These are phyloP conservation scores for Zaprionus lachaisei DNA, from an alignment of 1,140 invertebrate genomes.

Conservation along the genomic window DNA sequence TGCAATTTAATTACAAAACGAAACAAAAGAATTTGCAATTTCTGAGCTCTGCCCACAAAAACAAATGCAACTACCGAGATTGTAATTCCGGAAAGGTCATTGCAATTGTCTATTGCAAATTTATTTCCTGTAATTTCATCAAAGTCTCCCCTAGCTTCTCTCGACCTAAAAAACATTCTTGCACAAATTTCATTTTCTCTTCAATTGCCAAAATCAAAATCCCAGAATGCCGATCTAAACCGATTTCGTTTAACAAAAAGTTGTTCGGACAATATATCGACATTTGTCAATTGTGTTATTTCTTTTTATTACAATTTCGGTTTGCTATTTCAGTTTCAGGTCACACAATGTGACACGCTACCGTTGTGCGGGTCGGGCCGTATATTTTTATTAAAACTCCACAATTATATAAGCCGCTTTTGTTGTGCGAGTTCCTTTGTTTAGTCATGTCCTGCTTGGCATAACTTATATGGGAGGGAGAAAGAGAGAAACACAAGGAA, in stretches of 20 bases:
- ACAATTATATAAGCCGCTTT: conserved; percentile 45
- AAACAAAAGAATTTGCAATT: conserved; percentile 3
- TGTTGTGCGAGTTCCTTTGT: conserved; percentile 31
- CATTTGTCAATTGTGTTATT: conserved; percentile 45
- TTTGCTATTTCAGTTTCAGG: conserved; percentile 14
- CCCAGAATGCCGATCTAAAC: conserved; percentile 5
- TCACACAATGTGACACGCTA: conserved; percentile 53
- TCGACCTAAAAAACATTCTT: neutral
- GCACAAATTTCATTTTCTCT: neutral
- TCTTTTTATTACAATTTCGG: conserved; percentile 34
- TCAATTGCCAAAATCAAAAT: neutral
- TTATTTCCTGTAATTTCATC: neutral
- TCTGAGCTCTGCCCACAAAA: neutral
- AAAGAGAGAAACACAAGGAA: conserved; percentile 3
- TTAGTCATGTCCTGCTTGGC: conserved; percentile 29
- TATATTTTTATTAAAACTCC: conserved; percentile 69
- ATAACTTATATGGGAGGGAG: conserved; percentile 1
- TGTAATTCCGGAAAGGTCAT: neutral
- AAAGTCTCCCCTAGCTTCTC: neutral
- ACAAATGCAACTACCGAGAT: neutral
- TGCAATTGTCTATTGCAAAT: neutral
- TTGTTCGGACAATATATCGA: conserved; percentile 33
- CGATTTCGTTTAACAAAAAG: conserved; percentile 41
- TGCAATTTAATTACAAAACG: conserved; percentile 70
- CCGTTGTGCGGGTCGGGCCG: conserved; percentile 51